Evolutionary conservation across 1,140 invertebrate species (phyloP), one percentile per base, ranked within the genome.

Genomic region (Zophobas morio): DNA sequence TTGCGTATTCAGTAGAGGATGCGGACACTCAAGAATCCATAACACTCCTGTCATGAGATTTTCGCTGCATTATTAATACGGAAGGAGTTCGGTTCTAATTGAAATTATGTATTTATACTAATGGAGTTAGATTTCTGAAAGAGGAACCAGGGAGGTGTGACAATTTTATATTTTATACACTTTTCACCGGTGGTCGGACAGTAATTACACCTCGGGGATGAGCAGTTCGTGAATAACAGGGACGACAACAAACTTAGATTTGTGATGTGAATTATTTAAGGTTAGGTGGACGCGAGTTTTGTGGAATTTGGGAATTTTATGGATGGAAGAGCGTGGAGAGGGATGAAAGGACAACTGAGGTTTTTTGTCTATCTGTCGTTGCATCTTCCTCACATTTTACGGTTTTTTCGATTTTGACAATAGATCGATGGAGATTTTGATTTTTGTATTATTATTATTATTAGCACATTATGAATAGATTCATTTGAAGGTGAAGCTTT

Each of bases 1-100:
- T 78, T 78, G 57, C 54, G 60, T 78, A 74, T 78, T 78, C 77
- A 74, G 72, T 53, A 70, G 72, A 74, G 63, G 53, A 74, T 5
- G 20, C 20, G 49, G 66, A 66, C 70, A 56, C 72, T 78, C 70
- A 71, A 74, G 57, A 78, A 54, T 70, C 71, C 70, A 72, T 72
- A 72, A 73, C 71, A 53, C 60, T 37, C 6, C 37, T 42, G 60
- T 66, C 60, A 66, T 33, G 37, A 42, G 8, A 42, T 66, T 66
- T 39, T 66, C 40, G 20, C 42, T 42, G n/a, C 60, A 66, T 66
- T 66, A 66, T 66, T 66, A 66, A 66, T 42, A 42, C 60, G 60
- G 39, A 42, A 66, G 60, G 60, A 66, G 39, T 6, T 66, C 3
- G 39, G 6, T 66, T 36, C 60, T 66, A 42, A 66, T 66, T 66